Evolutionary conservation across 2,797 vertebrate genomes (phyloP), one percentile per base, ranked within the genome.

Genomic region (Labroides dimidiatus): DNA sequence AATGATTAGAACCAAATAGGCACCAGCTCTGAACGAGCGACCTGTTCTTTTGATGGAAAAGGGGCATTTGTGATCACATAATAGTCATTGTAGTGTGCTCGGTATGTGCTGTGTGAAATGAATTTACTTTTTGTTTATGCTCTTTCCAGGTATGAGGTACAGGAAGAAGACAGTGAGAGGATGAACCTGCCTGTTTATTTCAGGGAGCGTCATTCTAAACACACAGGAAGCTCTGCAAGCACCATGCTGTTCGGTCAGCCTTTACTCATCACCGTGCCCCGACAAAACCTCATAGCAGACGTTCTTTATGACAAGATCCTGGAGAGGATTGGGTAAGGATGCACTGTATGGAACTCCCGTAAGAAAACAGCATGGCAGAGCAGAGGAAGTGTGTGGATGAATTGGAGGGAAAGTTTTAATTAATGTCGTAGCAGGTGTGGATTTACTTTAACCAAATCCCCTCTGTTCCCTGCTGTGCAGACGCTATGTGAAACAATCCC

Each of bases 101-200:
- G 48, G 4, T 56, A 54, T 15, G 0, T 27, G 10, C 2, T 65
- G 24, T 69, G 36, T 68, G 1, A 57, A 27, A 49, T 14, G 4
- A 23, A 13, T 43, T 10, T 59, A 6, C 48, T 49, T 37, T 60
- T 15, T 76, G 45, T 47, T 48, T 6, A 12, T 15, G 4, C 12
- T 82, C 6, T 56, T 56, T 77, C 55, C 92, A 99, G 97, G 72
- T 99, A 99, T 0, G 97, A 99, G 84, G 95, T 98, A 12, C 95
- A 95, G 43, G 95, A 95, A 82, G 93, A 94, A 0, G 95, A 97
- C 69, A 91, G 85, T 1, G 94, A 95, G 83, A 86, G 62, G 33
- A 90, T 98, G 86, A 96, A 94, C 54, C 94, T 99, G 72, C 96
- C 95, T 0, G 90, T 99, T 54, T 98, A 99, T 91, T 98, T 99